Percentiles rank a stretch among this genome's conserved stretches.
Conservation (phyloP, 2,797 vertebrate genomes). For the Muraenolepis orangiensis region DNA sequence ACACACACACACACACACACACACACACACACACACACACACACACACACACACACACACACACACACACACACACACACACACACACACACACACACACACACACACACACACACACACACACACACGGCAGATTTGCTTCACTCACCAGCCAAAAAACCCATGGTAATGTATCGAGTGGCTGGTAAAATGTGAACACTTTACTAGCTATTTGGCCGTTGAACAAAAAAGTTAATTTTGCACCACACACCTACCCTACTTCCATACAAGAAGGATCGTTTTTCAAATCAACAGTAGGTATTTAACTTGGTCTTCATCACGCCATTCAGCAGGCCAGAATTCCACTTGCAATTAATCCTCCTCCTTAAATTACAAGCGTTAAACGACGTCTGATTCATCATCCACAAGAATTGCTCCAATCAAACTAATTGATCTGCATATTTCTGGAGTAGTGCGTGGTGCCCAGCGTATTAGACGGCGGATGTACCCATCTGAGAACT, state of each 20-base stretch:
- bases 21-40: conserved; percentile 24
- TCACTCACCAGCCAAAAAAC: no score
- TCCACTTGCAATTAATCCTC: conserved; percentile 17
- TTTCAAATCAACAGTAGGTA: neutral
- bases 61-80: no score
- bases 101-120: no score
- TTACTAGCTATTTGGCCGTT: no score
- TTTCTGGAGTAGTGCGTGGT: conserved; percentile 61
- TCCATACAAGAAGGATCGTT: neutral
- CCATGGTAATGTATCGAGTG: no score
- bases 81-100: no score
- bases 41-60: no score
- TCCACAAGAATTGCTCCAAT: conserved; percentile 58
- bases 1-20: neutral
- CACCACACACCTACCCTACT: neutral
- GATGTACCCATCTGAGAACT: conserved; percentile 59
- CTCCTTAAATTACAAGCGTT: conserved; percentile 42
- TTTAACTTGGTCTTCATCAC: conserved; percentile 19
- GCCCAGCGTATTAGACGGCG: conserved; percentile 35
- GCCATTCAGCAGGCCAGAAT: conserved; percentile 42
- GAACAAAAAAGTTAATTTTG: no score
- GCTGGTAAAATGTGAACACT: no score
- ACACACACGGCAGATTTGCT: no score
- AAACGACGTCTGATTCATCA: conserved; percentile 54
- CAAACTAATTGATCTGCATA: conserved; percentile 61